Conservation (phyloP, 2,888 invertebrate genomes). For the Pecten maximus region DNA sequence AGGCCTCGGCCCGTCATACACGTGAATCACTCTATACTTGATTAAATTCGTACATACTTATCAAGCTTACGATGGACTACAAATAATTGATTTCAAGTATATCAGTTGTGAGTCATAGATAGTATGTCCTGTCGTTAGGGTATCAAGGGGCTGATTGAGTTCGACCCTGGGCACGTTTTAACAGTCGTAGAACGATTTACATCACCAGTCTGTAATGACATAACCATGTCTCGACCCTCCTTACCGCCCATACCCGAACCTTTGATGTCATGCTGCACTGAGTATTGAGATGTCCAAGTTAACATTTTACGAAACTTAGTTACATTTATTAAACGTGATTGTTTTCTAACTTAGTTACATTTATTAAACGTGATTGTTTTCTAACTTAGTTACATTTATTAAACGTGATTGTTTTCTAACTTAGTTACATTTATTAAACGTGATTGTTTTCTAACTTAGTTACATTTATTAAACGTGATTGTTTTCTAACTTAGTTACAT, state of each 20-base stretch:
- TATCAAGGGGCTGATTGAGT: neutral
- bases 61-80: neutral
- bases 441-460: too few relatives aligned
- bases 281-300: too few relatives aligned
- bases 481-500: too few relatives aligned
- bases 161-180: neutral
- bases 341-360: too few relatives aligned
- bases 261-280: too few relatives aligned
- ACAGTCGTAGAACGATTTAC: neutral
- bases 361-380: too few relatives aligned
- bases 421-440: too few relatives aligned
- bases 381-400: too few relatives aligned
- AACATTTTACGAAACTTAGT: too few relatives aligned
- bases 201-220: neutral
- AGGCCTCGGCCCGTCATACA: neutral
- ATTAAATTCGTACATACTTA: slow-evolving; percentile 28
- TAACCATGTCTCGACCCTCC: neutral
- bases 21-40: neutral
- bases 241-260: neutral
- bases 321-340: too few relatives aligned
- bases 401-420: too few relatives aligned
- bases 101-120: neutral
- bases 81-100: slow-evolving; percentile 17
- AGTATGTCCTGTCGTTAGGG: neutral
- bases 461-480: too few relatives aligned